phyloP scores from a whole-genome alignment of 53 echinoderm and acorn worm genomes.

The Echinometra lucunter region DNA sequence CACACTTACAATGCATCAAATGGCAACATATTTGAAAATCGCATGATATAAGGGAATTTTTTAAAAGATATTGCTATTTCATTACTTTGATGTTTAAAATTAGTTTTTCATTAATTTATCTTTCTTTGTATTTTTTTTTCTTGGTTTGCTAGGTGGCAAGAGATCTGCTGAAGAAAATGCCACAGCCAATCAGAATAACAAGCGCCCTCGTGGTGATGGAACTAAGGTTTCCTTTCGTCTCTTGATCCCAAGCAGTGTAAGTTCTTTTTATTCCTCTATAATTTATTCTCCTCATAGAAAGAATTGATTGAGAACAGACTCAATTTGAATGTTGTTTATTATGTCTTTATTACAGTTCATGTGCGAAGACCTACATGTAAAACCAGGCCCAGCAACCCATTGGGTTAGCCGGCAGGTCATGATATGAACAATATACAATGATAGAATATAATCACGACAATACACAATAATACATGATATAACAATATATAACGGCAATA shows the following conservation, averaged over 20 bases:
- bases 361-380: too few relatives aligned
- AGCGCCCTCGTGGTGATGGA: slow-evolving; percentile 63
- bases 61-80: too few relatives aligned
- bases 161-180: slow-evolving; percentile 64
- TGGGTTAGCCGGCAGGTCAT: too few relatives aligned
- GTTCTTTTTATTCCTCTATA: background rate
- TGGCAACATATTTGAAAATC: background rate
- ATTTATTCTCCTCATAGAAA: too few relatives aligned
- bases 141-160: slow-evolving; percentile 59
- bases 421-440: too few relatives aligned
- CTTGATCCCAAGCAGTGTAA: slow-evolving; percentile 59
- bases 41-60: background rate
- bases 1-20: background rate
- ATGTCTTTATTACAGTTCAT: too few relatives aligned
- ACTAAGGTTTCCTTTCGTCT: slow-evolving; percentile 35
- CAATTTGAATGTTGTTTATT: too few relatives aligned
- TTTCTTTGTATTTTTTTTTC: background rate
- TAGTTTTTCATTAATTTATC: background rate
- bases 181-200: slow-evolving; percentile 41
- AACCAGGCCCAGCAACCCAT: too few relatives aligned
- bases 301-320: too few relatives aligned
- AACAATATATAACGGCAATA: too few relatives aligned
- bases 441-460: too few relatives aligned
- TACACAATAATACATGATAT: too few relatives aligned
- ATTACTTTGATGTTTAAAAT: background rate